Conservation (phyloP, 2,888 invertebrate genomes). For the Phania funesta region DNA sequence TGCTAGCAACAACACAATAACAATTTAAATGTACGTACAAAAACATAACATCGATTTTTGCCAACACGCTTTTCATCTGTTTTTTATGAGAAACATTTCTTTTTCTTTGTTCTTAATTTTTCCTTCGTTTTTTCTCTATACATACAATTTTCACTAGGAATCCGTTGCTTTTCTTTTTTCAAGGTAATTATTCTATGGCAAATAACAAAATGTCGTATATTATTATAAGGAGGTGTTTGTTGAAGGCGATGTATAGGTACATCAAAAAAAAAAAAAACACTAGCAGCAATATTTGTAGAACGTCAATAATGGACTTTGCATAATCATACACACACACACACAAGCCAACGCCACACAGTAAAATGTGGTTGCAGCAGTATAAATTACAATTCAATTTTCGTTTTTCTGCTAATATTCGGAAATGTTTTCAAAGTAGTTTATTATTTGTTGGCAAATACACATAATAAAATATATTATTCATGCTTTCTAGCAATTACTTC, state of each 20-base stretch:
- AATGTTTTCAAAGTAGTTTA: neutral
- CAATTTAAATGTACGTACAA: constrained; percentile 22
- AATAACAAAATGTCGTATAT: constrained; percentile 10
- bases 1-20: constrained; percentile 22
- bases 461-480: constrained; percentile 8
- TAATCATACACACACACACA: constrained; percentile 33
- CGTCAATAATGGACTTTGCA: constrained; percentile 35
- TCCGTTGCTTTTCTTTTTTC: constrained; percentile 34
- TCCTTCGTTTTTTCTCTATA: constrained; percentile 28
- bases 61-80: constrained; percentile 45
- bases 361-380: neutral
- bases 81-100: constrained; percentile 3
- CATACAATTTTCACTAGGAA: constrained; percentile 17
- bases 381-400: neutral
- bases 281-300: neutral
- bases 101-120: constrained; percentile 45
- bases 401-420: neutral
- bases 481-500: constrained; percentile 27
- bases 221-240: too few relatives aligned
- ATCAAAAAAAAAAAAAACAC: neutral
- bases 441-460: neutral
- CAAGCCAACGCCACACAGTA: neutral
- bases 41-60: constrained; percentile 63
- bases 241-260: neutral
- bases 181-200: constrained; percentile 17